Percentiles rank a stretch among this genome's conserved stretches.
Evolutionary conservation across 2,888 invertebrate species (phyloP).

Genomic region (Trissolcus japonicus): DNA sequence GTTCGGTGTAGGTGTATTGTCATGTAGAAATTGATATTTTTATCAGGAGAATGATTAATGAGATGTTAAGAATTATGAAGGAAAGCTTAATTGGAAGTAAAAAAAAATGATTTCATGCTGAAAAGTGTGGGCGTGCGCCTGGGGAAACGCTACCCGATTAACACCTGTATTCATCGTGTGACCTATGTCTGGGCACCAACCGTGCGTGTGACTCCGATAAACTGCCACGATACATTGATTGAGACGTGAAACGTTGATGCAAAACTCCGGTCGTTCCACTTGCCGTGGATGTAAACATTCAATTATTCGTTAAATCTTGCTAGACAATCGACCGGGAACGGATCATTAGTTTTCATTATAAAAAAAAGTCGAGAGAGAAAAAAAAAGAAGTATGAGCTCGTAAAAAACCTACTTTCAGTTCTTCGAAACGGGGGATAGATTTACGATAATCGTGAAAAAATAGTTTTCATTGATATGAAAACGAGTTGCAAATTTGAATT

Average conservation of each 20-base stretch:
- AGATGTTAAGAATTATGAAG: not conserved
- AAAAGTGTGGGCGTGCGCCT: slow-evolving; percentile 14
- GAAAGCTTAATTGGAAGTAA: not conserved
- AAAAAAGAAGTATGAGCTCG: not conserved
- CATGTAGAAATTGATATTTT: not conserved
- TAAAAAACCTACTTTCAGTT: not conserved
- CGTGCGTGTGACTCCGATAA: slow-evolving; percentile 34
- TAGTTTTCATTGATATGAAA: no score
- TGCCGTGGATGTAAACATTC: slow-evolving; percentile 31
- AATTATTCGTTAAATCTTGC: slow-evolving; percentile 23
- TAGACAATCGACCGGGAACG: slow-evolving; percentile 9
- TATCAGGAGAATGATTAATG: not conserved
- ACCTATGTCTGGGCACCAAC: slow-evolving; percentile 10
- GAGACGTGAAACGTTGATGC: slow-evolving; percentile 28
- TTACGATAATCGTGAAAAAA: no score
- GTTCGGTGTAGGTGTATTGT: not conserved
- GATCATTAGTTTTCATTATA: not conserved
- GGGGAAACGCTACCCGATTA: slow-evolving; percentile 18
- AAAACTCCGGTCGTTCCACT: slow-evolving; percentile 30
- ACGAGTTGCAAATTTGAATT: no score
- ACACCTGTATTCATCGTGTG: slow-evolving; percentile 6
- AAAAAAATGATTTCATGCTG: slow-evolving; percentile 1
- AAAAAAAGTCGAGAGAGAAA: not conserved
- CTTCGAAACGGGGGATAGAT: no score
- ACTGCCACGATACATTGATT: slow-evolving; percentile 30